Evolutionary conservation across 2,888 invertebrate species (phyloP), one percentile per base, ranked within the genome.

Genomic region (Xanthia togata): DNA sequence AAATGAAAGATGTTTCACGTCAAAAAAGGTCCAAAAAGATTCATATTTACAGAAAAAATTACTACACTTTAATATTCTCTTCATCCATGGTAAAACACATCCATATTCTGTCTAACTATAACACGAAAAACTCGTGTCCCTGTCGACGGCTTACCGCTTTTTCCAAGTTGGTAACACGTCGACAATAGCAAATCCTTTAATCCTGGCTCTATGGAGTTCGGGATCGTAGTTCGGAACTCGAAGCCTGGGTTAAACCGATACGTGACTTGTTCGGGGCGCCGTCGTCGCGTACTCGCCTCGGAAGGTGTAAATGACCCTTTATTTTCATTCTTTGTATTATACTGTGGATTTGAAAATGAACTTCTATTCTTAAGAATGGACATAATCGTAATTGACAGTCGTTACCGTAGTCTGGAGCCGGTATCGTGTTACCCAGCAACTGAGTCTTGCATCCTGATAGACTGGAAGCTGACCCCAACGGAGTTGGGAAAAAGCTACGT

Each of bases 141-240:
- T 23, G 69, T 75, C 78, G 64, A 31, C 35, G 65, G 76, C 83
- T 75, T 80, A 85, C 80, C 70, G 75, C 80, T 84, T 84, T 79
- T 80, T 71, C 81, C 60, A 83, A 87, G 70, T 87, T 85, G 62
- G 63, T 63, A 78, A 78, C 78, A 82, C 81, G 87, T 81, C 82
- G 84, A 86, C 89, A 87, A 88, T 83, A 78, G 75, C 82, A 87
- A 89, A 89, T 84, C 90, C 75, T 77, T 83, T 91, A 91, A 91
- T 90, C 90, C 89, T 76, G 85, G 85, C 88, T 91, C 88, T 89
- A 87, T 90, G 81, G 85, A 91, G 90, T 91, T 91, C 68, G 83
- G 77, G 78, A 79, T 85, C 84, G 81, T 62, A 88, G 85, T 88
- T 88, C 76, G 70, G 38, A 89, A 89, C 88, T 89, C 65, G 65